Evolutionary conservation across 64 coral and sea anemone species (phyloP).

Genomic region (Actinia tenebrosa): DNA sequence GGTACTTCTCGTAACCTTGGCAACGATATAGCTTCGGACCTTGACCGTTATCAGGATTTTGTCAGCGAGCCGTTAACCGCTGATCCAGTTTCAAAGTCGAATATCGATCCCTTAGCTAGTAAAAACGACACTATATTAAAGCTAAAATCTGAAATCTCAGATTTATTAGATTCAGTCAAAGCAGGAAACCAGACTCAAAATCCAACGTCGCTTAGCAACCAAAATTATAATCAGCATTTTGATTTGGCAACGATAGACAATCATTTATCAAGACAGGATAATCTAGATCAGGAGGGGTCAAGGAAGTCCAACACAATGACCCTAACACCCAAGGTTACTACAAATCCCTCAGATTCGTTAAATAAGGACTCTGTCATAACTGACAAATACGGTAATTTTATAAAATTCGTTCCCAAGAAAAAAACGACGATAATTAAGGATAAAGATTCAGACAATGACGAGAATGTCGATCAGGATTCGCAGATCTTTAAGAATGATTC

Average conservation of each 20-base stretch:
- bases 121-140: neutral
- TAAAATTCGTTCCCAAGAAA: neutral
- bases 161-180: neutral
- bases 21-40: neutral
- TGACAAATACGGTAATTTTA: conserved; percentile 19
- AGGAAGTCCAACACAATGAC: neutral
- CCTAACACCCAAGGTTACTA: neutral
- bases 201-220: neutral
- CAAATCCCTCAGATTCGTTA: neutral
- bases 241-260: neutral
- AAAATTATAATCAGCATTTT: neutral
- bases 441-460: neutral
- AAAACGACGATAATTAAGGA: neutral
- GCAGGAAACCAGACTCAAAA: neutral
- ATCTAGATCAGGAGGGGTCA: neutral
- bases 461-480: neutral
- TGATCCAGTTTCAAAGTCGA: neutral
- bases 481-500: conserved; percentile 5
- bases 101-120: neutral
- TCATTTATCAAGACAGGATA: neutral
- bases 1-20: neutral
- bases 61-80: neutral
- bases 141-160: neutral
- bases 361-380: neutral
- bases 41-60: neutral